Percentiles rank a stretch among this genome's conserved stretches.
Conservation (phyloP, 2,888 invertebrate genomes). For the Reticulitermes lucifugus region DNA sequence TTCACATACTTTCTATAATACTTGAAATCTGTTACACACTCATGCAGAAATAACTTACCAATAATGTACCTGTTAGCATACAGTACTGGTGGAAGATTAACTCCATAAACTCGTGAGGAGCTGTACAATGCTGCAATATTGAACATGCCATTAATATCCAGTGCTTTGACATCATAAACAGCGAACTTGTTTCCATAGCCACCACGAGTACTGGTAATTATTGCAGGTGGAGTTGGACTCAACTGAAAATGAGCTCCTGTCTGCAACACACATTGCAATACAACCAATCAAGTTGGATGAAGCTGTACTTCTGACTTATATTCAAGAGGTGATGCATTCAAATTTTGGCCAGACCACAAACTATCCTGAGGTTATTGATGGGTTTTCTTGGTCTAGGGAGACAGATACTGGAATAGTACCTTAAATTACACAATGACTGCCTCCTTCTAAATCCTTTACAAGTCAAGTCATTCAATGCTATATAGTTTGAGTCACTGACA, state of each 20-base stretch:
- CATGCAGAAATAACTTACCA: conserved; percentile 58
- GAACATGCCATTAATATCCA: conserved; percentile 64
- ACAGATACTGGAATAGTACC: too few relatives aligned
- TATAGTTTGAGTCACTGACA: too few relatives aligned
- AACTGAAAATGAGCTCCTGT: conserved; percentile 73
- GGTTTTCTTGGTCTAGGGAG: too few relatives aligned
- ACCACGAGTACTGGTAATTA: conserved; percentile 74
- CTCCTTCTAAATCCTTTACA: too few relatives aligned
- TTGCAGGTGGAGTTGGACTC: conserved; percentile 71
- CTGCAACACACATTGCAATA: conserved; percentile 40
- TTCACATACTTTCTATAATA: too few relatives aligned
- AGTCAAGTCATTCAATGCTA: too few relatives aligned
- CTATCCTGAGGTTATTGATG: too few relatives aligned
- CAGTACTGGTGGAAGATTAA: conserved; percentile 75
- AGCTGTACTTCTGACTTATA: too few relatives aligned
- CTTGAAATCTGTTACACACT: neutral
- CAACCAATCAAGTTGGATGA: too few relatives aligned
- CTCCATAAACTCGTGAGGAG: conserved; percentile 64
- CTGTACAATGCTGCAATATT: conserved; percentile 76
- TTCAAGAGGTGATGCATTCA: too few relatives aligned
- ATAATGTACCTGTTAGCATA: conserved; percentile 84
- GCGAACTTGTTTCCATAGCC: conserved; percentile 76
- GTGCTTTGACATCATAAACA: conserved; percentile 74
- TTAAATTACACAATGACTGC: too few relatives aligned
- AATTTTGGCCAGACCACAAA: too few relatives aligned